phyloP scores from a whole-genome alignment of 2,113 vertebrate species.

The Clupea harengus region DNA sequence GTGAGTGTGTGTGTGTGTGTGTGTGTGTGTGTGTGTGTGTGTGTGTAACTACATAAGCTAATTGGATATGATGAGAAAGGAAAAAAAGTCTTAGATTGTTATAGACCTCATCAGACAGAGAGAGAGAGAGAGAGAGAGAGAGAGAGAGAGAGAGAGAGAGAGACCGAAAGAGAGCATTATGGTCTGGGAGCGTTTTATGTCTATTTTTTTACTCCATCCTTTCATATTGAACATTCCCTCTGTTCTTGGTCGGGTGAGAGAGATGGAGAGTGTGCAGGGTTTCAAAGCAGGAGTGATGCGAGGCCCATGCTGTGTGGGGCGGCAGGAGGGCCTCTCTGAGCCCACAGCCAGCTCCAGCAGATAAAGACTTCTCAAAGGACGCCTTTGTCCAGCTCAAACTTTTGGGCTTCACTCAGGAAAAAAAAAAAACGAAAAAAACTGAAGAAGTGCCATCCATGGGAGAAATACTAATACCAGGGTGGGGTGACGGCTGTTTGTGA shows the following conservation, averaged over 20 bases:
- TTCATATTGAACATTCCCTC: constrained; percentile 24
- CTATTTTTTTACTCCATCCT: constrained; percentile 18
- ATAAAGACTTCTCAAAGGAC: constrained; percentile 57
- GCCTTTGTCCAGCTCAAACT: constrained; percentile 48
- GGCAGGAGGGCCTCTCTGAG: constrained; percentile 54
- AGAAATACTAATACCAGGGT: constrained; percentile 35
- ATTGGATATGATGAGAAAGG: neutral
- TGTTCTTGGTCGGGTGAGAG: constrained; percentile 10
- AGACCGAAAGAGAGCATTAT: constrained; percentile 14
- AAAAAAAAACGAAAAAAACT: neutral
- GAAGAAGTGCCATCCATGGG: constrained; percentile 14
- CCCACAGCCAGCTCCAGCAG: constrained; percentile 53
- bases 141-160: neutral
- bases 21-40: constrained; percentile 3
- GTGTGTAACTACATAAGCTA: neutral
- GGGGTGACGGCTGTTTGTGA: neutral
- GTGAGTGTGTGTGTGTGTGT: neutral
- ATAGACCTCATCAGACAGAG: neutral
- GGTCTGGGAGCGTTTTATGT: constrained; percentile 16
- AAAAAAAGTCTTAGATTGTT: constrained; percentile 6
- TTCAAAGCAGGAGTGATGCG: constrained; percentile 46
- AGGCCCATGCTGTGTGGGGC: constrained; percentile 47
- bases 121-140: constrained; percentile 15
- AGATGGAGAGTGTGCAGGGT: constrained; percentile 21
- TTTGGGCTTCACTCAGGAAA: constrained; percentile 29